Base-by-base conservation (phyloP, 1,140 invertebrate genomes). In the Hylaeus volcanicus region DNA sequence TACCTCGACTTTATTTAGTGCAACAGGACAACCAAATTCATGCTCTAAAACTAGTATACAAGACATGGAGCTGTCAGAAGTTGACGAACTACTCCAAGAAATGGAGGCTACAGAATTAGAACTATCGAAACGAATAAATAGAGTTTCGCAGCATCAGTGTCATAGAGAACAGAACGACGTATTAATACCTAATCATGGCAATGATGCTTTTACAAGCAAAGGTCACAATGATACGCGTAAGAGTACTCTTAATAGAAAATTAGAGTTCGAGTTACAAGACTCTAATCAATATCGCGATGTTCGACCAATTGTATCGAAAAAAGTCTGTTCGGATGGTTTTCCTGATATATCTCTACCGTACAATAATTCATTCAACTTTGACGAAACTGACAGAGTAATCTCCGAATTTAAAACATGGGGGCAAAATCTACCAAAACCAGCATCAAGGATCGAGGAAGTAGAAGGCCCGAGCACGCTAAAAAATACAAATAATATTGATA, bases 101-200 rank as follows among this genome's bases (percentile, higher is more conserved):
- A 92, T 94, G 88, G 93, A 94, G 63, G 86, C 83, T 43, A 92
- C 92, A 0, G 92, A 94, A 55, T 84, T 89, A 43, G 89, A 92
- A 81, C 26, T 91, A 15, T 82, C 86, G 0, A 88, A 86, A 72
- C 87, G 86, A 74, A 87, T 90, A 51, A 82, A 80, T 43, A 87
- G 56, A 26, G 68, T 74, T 3, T 74, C 61, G 0, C 60, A 60
- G 5, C 79, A 86, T 45, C 70, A 83, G 0, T 79, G 56, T 48
- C 51, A 45, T 41, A 81, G 51, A 12, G 85, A 87, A 15, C 56
- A 74, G 2, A 58, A 58, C 43, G n/a, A 69, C 41, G 15, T 53
- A 3, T 48, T 60, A 43, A 45, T n/a, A 6, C 37, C 61, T 5
- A 76, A 51, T 41, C 58, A 73, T 14, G 72, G 14, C 9, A 37